Percentiles rank a stretch among this genome's conserved stretches.
Evolutionary conservation across 2,797 vertebrate species (phyloP).

Genomic region (Xenentodon cancila): DNA sequence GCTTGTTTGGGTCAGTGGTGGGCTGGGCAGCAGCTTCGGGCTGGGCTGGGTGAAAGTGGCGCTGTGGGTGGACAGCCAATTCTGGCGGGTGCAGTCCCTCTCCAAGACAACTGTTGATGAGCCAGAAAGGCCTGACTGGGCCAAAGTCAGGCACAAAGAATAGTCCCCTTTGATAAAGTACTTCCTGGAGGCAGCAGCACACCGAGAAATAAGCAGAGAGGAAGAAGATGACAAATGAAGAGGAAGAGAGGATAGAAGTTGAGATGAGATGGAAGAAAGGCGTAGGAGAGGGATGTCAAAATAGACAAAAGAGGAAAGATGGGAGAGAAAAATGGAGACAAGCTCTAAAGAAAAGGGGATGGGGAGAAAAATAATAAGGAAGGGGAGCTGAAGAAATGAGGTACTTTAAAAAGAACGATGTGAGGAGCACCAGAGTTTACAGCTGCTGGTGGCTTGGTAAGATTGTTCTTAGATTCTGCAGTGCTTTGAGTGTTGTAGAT

Average conservation of each 20-base stretch:
- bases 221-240: slow-evolving; percentile 31
- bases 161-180: slow-evolving; percentile 58
- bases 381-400: not conserved
- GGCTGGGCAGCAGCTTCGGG: slow-evolving; percentile 26
- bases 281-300: slow-evolving; percentile 25
- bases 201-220: slow-evolving; percentile 29
- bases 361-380: slow-evolving; percentile 10
- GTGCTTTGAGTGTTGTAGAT: too few species aligned
- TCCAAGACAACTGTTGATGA: slow-evolving; percentile 69
- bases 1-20: slow-evolving; percentile 39
- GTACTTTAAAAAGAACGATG: slow-evolving; percentile 1
- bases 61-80: slow-evolving; percentile 47
- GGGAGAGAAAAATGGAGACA: slow-evolving; percentile 16
- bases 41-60: slow-evolving; percentile 39
- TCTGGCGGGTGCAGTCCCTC: slow-evolving; percentile 56
- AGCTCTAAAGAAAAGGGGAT: slow-evolving; percentile 7
- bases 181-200: slow-evolving; percentile 57
- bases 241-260: slow-evolving; percentile 24
- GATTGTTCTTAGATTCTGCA: too few species aligned
- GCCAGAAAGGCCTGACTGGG: slow-evolving; percentile 52
- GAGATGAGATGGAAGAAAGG: not conserved
- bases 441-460: not conserved
- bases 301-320: slow-evolving; percentile 30
- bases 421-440: not conserved
- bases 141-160: slow-evolving; percentile 52